Percentiles rank a stretch among this genome's conserved stretches.
phyloP scores from a whole-genome alignment of 2,888 invertebrate genomes.

The Entomobrya proxima region DNA sequence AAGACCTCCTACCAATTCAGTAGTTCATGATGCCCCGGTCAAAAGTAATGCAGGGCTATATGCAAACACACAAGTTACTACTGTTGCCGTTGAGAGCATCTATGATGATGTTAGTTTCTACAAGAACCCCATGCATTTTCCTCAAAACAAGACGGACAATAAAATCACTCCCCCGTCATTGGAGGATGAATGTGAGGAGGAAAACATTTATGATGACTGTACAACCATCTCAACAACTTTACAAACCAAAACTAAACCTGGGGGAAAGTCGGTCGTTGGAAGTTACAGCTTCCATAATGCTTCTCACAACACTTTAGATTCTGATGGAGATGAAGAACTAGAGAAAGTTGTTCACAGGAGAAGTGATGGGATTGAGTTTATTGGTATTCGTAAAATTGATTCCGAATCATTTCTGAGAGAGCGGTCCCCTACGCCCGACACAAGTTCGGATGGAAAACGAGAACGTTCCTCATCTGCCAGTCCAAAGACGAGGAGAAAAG shows the following conservation, averaged over 20 bases:
- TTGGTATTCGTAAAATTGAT: constrained; percentile 75
- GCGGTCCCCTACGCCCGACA: constrained; percentile 61
- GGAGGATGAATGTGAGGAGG: constrained; percentile 66
- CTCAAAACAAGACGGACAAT: constrained; percentile 5
- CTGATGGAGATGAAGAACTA: constrained; percentile 66
- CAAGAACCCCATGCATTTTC: constrained; percentile 64
- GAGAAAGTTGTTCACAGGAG: constrained; percentile 68
- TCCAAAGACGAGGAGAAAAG: constrained; percentile 74
- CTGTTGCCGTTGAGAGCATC: constrained; percentile 58
- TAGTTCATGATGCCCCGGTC: constrained; percentile 22
- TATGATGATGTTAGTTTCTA: constrained; percentile 70
- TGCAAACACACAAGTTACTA: constrained; percentile 56
- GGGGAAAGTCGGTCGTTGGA: constrained; percentile 61
- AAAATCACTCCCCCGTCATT: background rate
- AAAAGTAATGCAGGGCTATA: constrained; percentile 61
- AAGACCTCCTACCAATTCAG: constrained; percentile 52
- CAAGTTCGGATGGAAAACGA: constrained; percentile 58
- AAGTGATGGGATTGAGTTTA: constrained; percentile 75
- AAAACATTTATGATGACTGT: constrained; percentile 75
- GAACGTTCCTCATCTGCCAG: constrained; percentile 73
- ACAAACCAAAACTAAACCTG: constrained; percentile 7
- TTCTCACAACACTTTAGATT: constrained; percentile 48
- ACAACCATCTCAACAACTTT: constrained; percentile 34
- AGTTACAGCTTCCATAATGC: constrained; percentile 73
- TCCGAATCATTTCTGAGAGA: constrained; percentile 74